Percentiles rank a stretch among this genome's conserved stretches.
These are phyloP conservation scores for Pseudorhombus dupliciocellatus DNA, from an alignment of 2,113 vertebrate genomes.

Conservation along the genomic window DNA sequence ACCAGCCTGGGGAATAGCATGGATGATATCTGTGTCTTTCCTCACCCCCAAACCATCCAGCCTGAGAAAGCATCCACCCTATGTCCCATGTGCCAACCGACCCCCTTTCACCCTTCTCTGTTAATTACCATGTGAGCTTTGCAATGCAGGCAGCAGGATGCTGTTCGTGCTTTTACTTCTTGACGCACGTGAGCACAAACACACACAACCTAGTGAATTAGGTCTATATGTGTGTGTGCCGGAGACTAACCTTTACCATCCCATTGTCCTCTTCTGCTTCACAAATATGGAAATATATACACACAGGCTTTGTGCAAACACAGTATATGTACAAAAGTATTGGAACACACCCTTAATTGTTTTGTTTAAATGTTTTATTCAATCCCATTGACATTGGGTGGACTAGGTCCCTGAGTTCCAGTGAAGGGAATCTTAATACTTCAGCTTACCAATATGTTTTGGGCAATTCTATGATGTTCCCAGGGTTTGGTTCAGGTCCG, in stretches of 20 bases:
- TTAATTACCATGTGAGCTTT: constrained; percentile 64
- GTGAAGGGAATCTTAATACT: too few relatives aligned
- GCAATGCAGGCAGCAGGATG: constrained; percentile 64
- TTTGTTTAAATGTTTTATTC: too few relatives aligned
- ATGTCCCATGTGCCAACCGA: constrained; percentile 43
- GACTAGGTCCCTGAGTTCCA: too few relatives aligned
- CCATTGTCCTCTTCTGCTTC: constrained; percentile 49
- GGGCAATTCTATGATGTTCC: too few relatives aligned
- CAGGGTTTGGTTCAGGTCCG: too few relatives aligned
- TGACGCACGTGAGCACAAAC: constrained; percentile 24
- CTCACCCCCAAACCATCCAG: constrained; percentile 33
- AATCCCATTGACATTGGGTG: too few relatives aligned
- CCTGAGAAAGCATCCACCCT: constrained; percentile 23
- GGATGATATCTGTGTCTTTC: constrained; percentile 12
- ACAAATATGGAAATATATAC: constrained; percentile 4
- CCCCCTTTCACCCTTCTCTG: constrained; percentile 27
- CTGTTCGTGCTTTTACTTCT: constrained; percentile 54
- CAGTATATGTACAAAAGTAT: background rate
- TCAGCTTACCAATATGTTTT: too few relatives aligned
- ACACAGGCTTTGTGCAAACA: background rate
- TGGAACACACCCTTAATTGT: constrained; percentile 4
- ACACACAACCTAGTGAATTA: constrained; percentile 62
- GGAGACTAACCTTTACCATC: constrained; percentile 28
- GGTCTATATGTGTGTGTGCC: constrained; percentile 32
- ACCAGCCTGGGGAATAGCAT: background rate